Percentiles rank a stretch among this genome's conserved stretches.
Evolutionary conservation across 2,797 vertebrate genomes (phyloP).

Genomic region (Taenioides sp.): DNA sequence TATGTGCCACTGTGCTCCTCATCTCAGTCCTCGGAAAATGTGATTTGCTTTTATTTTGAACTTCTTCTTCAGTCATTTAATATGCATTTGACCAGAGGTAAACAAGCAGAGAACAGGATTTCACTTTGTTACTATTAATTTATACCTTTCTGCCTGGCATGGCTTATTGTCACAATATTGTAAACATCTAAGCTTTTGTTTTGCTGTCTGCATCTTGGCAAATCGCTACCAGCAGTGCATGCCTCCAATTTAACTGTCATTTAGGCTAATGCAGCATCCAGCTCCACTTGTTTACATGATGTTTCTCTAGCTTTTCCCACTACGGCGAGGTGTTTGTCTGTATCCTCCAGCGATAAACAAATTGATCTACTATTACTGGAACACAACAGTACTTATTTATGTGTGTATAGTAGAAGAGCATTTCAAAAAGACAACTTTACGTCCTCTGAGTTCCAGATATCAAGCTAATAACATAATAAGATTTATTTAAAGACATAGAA

Average conservation of each 20-base stretch:
- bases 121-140: constrained; percentile 83
- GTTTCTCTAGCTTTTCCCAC: constrained; percentile 54
- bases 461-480: not conserved
- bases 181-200: constrained; percentile 70
- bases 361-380: constrained; percentile 28
- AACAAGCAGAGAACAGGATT: constrained; percentile 74
- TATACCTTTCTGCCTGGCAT: constrained; percentile 71
- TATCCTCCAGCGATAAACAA: constrained; percentile 63
- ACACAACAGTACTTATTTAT: constrained; percentile 29
- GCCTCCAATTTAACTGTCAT: constrained; percentile 67
- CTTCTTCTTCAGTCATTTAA: constrained; percentile 70
- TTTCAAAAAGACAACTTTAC: not conserved
- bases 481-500: not conserved
- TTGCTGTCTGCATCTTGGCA: constrained; percentile 58
- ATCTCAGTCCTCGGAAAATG: constrained; percentile 49
- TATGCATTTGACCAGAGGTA: constrained; percentile 83
- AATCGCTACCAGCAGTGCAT: constrained; percentile 51
- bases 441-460: not conserved
- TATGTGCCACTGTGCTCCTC: constrained; percentile 61
- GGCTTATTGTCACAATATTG: constrained; percentile 62
- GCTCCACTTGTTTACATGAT: constrained; percentile 68
- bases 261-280: constrained; percentile 68
- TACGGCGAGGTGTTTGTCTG: constrained; percentile 42
- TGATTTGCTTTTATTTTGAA: constrained; percentile 75
- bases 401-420: not conserved